Conservation (phyloP, 2,888 invertebrate species). For the Cactoblastis cactorum region DNA sequence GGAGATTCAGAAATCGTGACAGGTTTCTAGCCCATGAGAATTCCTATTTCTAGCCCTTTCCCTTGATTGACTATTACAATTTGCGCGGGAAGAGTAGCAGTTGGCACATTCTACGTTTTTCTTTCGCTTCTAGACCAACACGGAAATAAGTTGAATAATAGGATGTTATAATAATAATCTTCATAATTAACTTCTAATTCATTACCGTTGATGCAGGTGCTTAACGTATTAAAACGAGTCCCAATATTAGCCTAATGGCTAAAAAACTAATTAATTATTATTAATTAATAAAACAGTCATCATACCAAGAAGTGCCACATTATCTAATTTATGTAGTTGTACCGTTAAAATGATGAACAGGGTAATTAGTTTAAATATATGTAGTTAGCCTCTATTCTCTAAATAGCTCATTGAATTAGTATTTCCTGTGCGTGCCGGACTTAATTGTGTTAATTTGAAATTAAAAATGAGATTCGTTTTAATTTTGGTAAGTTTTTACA, state of each 20-base stretch:
- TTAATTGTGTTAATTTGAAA: background rate
- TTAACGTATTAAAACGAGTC: background rate
- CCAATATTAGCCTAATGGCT: background rate
- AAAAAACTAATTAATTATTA: background rate
- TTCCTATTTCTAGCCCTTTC: too few relatives aligned
- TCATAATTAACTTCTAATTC: background rate
- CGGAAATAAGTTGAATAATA: too few relatives aligned
- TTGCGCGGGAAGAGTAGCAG: too few relatives aligned
- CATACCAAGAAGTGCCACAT: background rate
- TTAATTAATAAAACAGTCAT: background rate
- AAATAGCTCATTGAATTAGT: slow-evolving; percentile 4
- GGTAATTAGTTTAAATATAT: slow-evolving; percentile 10
- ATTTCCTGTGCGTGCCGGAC: background rate
- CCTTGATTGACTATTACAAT: too few relatives aligned
- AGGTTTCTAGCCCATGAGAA: too few relatives aligned
- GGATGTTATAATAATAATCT: background rate
- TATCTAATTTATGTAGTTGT: slow-evolving; percentile 3
- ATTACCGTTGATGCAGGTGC: background rate
- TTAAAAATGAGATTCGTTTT: slow-evolving; percentile 4
- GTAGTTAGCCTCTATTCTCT: slow-evolving; percentile 3
- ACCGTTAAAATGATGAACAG: background rate
- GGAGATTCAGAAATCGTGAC: too few relatives aligned
- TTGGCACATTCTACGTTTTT: too few relatives aligned
- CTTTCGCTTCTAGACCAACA: too few relatives aligned
- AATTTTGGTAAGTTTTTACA: slow-evolving; percentile 4